Evolutionary conservation across 2,888 invertebrate genomes (phyloP), one percentile per base, ranked within the genome.

Genomic region (Drosophila neonasuta): DNA sequence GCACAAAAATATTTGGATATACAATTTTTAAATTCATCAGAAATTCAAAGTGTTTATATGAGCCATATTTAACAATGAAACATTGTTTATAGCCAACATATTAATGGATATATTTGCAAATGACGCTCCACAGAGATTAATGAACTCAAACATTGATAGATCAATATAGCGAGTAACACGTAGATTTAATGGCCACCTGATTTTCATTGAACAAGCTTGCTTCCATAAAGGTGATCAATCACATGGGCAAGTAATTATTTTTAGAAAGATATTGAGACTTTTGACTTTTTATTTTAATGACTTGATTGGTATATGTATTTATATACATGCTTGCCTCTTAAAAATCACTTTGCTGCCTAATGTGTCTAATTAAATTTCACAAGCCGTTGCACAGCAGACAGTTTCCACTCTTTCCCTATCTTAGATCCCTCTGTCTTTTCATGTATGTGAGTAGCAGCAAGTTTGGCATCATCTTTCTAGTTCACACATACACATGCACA

Each of bases 281-380:
- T 54, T 49, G 52, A 69, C 56, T 42, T 54, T 49, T 44, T 30
- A 45, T 51, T 57, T 30, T 45, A 56, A 56, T 50, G 55, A 44
- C 55, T 66, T 51, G 49, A 36, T n/a, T 36, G 11, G 42, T 39
- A 34, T 30, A 54, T 34, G 45, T 39, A 51, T 48, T 50, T 50
- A 20, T 51, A 29, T 44, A 48, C 34, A 57, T 68, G 32, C 24
- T 36, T n/a, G 7, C 29, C 50, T 54, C 62, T 72, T 34, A 70
- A 65, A 72, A 72, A 58, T 69, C 64, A 74, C 49, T 74, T 70
- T 56, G 54, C 64, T 57, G 66, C 59, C 44, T 65, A 73, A 67
- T 65, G 66, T 52, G 62, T 70, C 66, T 73, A 81, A 84, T 84
- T 78, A 78, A 84, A 84, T 84, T 81, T 84, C 64, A 84, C 84